Evolutionary conservation across 2,113 vertebrate genomes (phyloP).

Genomic region (Donacobius atricapilla): DNA sequence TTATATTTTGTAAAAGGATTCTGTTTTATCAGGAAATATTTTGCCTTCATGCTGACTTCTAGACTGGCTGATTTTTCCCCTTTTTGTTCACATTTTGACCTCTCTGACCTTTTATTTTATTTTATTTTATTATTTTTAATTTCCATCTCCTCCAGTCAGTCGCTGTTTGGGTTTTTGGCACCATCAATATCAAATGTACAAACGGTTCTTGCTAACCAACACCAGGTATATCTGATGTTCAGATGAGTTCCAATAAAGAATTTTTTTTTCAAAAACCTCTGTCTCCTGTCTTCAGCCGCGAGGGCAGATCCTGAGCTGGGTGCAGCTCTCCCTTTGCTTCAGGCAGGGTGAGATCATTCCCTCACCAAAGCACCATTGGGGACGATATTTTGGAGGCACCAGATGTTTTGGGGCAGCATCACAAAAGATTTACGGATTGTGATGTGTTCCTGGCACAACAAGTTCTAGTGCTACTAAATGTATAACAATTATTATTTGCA

Average conservation of each 20-base stretch:
- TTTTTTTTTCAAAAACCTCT: constrained; percentile 76
- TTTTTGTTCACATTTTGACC: constrained; percentile 24
- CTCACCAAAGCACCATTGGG: rapidly evolving
- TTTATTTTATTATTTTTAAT: constrained; percentile 22
- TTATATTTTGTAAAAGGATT: constrained; percentile 78
- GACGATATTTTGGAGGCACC: rapidly evolving
- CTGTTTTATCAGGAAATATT: constrained; percentile 72
- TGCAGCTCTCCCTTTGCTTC: not conserved
- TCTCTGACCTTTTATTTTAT: constrained; percentile 10
- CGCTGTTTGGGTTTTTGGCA: constrained; percentile 81
- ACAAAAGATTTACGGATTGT: rapidly evolving
- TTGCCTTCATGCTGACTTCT: constrained; percentile 67
- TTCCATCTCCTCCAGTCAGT: constrained; percentile 73
- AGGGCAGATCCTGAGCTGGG: not conserved
- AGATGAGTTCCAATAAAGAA: constrained; percentile 90
- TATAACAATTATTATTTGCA: not conserved
- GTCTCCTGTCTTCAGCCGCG: constrained; percentile 57
- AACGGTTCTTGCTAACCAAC: constrained; percentile 87
- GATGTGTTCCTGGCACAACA: not conserved
- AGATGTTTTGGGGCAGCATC: not conserved
- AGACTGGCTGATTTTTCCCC: constrained; percentile 65
- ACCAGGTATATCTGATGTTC: constrained; percentile 92
- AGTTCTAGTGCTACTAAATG: not conserved
- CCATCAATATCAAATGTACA: constrained; percentile 88
- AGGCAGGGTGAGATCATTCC: not conserved